Evolutionary conservation across 2,797 vertebrate genomes (phyloP).

Genomic region (Hapalemur alaotrensis): DNA sequence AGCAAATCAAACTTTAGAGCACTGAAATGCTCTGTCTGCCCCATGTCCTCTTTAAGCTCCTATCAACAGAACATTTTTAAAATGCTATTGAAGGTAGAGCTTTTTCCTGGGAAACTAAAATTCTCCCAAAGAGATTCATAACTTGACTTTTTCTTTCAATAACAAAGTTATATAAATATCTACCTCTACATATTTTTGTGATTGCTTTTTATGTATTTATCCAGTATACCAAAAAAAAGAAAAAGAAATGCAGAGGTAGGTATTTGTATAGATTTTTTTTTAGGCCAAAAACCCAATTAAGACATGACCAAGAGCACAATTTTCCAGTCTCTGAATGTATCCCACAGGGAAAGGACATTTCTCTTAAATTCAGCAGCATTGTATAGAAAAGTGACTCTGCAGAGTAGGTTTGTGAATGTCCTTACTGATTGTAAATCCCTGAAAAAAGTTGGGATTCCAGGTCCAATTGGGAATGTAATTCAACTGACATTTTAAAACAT

Average conservation of each 20-base stretch:
- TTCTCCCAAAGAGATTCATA: background rate
- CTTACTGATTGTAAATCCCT: background rate
- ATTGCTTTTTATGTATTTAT: background rate
- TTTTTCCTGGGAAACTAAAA: conserved; percentile 8
- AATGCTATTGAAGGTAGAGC: background rate
- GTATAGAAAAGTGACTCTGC: background rate
- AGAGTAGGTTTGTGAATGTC: background rate
- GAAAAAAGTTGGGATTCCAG: background rate
- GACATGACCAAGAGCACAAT: background rate
- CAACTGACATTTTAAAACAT: background rate
- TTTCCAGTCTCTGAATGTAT: background rate
- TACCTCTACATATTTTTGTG: background rate
- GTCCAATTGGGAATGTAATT: background rate
- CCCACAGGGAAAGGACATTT: background rate
- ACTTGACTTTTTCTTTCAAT: background rate
- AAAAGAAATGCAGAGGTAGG: background rate
- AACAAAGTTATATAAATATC: background rate
- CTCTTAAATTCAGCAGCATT: background rate
- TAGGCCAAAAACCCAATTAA: background rate
- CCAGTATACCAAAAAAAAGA: background rate
- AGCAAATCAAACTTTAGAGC: background rate
- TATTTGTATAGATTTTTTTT: background rate
- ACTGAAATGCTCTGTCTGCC: background rate
- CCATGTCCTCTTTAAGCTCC: background rate
- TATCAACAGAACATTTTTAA: background rate